These are phyloP conservation scores for Periophthalmus modestus DNA, from an alignment of 2,113 vertebrate species.

Conservation along the genomic window DNA sequence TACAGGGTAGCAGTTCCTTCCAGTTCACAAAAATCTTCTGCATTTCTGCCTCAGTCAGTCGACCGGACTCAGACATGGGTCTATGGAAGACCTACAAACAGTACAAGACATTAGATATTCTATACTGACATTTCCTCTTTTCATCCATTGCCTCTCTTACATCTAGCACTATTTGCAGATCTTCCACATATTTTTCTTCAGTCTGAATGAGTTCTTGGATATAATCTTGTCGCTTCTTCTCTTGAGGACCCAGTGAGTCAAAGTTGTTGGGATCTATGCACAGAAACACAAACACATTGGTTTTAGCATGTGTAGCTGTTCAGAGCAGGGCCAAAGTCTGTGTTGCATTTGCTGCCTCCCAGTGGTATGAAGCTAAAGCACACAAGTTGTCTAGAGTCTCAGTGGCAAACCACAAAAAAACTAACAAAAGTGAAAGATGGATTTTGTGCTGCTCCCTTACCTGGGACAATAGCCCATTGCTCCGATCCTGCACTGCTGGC, in stretches of 20 bases:
- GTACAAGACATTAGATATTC: constrained; percentile 3
- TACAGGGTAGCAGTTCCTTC: constrained; percentile 92
- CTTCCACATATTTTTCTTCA: constrained; percentile 90
- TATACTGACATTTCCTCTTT: neutral
- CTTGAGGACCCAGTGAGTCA: constrained; percentile 87
- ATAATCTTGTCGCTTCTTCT: constrained; percentile 95
- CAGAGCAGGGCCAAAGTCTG: neutral
- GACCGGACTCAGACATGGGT: constrained; percentile 88
- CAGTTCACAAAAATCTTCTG: constrained; percentile 94
- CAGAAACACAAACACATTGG: constrained; percentile 65
- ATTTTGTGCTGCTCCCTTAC: constrained; percentile 46
- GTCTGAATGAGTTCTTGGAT: constrained; percentile 94
- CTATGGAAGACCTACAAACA: constrained; percentile 88
- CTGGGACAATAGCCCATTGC: constrained; percentile 38
- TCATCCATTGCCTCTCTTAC: constrained; percentile 61
- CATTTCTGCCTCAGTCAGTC: constrained; percentile 87
- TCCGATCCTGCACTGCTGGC: constrained; percentile 3
- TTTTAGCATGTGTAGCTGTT: neutral
- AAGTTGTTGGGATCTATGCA: constrained; percentile 89
- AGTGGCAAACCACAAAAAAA: neutral
- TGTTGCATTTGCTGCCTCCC: constrained; percentile 26
- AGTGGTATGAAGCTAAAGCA: neutral
- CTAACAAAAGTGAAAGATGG: neutral
- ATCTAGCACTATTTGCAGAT: constrained; percentile 91
- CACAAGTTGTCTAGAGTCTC: neutral